Conservation (phyloP, 2,113 vertebrate genomes). For the Takifugu flavidus region DNA sequence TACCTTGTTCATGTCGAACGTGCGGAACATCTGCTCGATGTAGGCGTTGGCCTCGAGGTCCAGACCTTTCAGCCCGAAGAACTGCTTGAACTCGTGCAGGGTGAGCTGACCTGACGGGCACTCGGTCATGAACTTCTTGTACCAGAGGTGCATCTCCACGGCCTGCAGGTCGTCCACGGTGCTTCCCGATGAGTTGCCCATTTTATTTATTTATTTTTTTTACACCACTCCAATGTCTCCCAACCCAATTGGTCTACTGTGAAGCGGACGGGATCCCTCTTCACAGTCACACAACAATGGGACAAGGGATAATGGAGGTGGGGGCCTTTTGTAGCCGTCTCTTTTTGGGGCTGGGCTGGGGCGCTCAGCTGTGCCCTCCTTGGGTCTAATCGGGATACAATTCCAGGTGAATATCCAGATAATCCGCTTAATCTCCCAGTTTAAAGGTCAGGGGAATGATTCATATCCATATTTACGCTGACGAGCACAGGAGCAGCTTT, state of each 20-base stretch:
- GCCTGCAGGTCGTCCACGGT: slow-evolving; percentile 87
- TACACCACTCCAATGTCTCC: slow-evolving; percentile 4
- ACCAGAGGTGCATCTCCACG: slow-evolving; percentile 91
- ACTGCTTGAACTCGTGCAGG: slow-evolving; percentile 90
- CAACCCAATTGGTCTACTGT: slow-evolving; percentile 68
- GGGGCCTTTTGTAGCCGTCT: slow-evolving; percentile 59
- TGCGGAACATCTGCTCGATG: slow-evolving; percentile 92
- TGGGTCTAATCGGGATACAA: slow-evolving; percentile 62
- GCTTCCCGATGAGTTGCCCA: slow-evolving; percentile 81
- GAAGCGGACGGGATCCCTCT: slow-evolving; percentile 56
- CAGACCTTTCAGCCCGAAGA: slow-evolving; percentile 84
- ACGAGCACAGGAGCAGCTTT: slow-evolving; percentile 25
- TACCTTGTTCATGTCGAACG: slow-evolving; percentile 96
- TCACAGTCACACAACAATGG: slow-evolving; percentile 71
- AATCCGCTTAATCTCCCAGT: slow-evolving; percentile 49
- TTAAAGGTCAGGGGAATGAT: slow-evolving; percentile 36
- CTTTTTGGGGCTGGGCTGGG: slow-evolving; percentile 8
- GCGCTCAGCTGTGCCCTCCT: slow-evolving; percentile 39
- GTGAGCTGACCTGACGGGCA: slow-evolving; percentile 91
- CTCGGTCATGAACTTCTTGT: slow-evolving; percentile 92
- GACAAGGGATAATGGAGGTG: slow-evolving; percentile 10
- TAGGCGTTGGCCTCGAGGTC: slow-evolving; percentile 84
- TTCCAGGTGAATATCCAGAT: slow-evolving; percentile 45
- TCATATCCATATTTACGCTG: slow-evolving; percentile 41
- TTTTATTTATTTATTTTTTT: slow-evolving; percentile 26